Evolutionary conservation across 2,797 vertebrate species (phyloP), one percentile per base, ranked within the genome.

Genomic region (Labeo calbasu): DNA sequence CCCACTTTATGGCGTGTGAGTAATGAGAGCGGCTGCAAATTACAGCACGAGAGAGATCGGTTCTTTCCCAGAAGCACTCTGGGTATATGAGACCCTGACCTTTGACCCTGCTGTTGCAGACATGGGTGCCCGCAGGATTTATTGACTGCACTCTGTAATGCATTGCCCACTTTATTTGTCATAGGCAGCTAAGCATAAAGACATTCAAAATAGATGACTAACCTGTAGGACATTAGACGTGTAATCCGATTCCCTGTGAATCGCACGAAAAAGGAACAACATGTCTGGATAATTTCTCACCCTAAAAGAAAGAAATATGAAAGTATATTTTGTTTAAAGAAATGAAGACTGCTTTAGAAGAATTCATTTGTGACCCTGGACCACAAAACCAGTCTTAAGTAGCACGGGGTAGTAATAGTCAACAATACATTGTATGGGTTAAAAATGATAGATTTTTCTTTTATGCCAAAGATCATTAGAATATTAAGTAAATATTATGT

Each of bases 51-150:
- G 93, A 94, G 93, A 87, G 90, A 93, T 93, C 92, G 87, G 82
- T 91, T 89, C 68, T 93, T 95, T 93, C 46, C 93, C 90, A 88
- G 78, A 77, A 89, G 86, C 82, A 80, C 87, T 93, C 91, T 89
- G 86, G 75, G 90, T 89, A 85, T 89, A 92, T 91, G 77, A 88
- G 90, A 90, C 89, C 76, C 51, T 87, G 93, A 93, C 91, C 90
- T 91, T 91, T 91, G 86, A 93, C 92, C 93, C 88, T 90, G 87
- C 89, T 87, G 87, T 90, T 92, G 92, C 91, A 93, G 90, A 94
- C 88, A 92, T 91, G 91, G 87, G 91, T 93, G 90, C 89, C 86
- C 89, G 89, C 88, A 86, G 88, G 91, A 94, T 95, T 93, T 93
- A 94, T 95, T 90, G 87, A 89, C 89, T 93, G 90, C 87, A 90